Percentiles rank a stretch among this genome's conserved stretches.
These are phyloP conservation scores for Gavialis gangeticus DNA, from an alignment of 2,113 vertebrate genomes.

Conservation along the genomic window DNA sequence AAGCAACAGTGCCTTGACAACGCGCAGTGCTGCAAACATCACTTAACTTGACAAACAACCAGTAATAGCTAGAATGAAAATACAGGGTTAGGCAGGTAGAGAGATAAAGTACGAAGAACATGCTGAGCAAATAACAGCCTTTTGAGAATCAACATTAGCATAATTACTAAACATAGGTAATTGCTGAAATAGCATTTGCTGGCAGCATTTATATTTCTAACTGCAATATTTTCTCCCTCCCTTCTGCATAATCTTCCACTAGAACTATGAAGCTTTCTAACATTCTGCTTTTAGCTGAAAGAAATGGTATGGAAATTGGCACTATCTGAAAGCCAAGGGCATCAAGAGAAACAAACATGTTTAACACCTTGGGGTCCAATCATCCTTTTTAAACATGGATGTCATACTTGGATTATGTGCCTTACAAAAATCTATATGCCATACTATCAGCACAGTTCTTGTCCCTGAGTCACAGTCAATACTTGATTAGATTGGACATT, in stretches of 20 bases:
- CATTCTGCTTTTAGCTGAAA: constrained; percentile 21
- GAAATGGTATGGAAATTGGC: constrained; percentile 44
- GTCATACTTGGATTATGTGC: constrained; percentile 30
- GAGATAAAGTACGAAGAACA: constrained; percentile 79
- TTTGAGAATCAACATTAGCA: constrained; percentile 83
- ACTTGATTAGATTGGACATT: constrained; percentile 78
- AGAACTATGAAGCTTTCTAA: constrained; percentile 44
- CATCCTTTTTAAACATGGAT: constrained; percentile 19
- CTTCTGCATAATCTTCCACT: constrained; percentile 31
- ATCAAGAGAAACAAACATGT: neutral
- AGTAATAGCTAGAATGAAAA: constrained; percentile 72
- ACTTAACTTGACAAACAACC: constrained; percentile 83
- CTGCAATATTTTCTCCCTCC: constrained; percentile 64
- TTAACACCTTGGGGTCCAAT: constrained; percentile 45
- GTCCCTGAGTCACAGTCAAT: constrained; percentile 35
- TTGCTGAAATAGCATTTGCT: constrained; percentile 83
- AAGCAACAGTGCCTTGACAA: constrained; percentile 77
- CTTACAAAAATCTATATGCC: constrained; percentile 61
- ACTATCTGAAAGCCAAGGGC: constrained; percentile 18
- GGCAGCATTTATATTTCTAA: constrained; percentile 72
- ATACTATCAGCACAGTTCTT: constrained; percentile 52
- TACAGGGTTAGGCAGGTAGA: constrained; percentile 81
- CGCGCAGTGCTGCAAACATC: constrained; percentile 77
- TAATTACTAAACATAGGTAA: constrained; percentile 85
- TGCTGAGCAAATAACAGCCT: constrained; percentile 83